A percentile compares a stretch with the other conserved stretches of the same genome.
Evolutionary conservation across 2,888 invertebrate species (phyloP).

Genomic region (Heliconius ismenius): DNA sequence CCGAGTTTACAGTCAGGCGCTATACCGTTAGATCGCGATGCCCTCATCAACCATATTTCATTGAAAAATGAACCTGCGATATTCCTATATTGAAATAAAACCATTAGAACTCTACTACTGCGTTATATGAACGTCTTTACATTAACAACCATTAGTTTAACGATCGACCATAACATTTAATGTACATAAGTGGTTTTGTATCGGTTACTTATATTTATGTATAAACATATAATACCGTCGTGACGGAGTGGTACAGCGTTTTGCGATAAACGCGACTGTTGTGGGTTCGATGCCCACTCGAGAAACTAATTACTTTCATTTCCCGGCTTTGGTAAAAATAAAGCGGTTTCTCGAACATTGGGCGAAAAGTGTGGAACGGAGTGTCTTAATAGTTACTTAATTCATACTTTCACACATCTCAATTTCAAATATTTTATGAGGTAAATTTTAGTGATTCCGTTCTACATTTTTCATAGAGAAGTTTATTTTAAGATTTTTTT

Average conservation of each 20-base stretch:
- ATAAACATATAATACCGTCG: neutral
- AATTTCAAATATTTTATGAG: too few species aligned
- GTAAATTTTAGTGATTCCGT: neutral
- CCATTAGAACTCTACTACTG: too few species aligned
- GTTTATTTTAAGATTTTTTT: too few species aligned
- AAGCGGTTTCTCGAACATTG: too few species aligned
- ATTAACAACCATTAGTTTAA: constrained; percentile 20
- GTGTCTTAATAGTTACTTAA: too few species aligned
- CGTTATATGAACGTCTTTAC: neutral
- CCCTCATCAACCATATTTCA: too few species aligned
- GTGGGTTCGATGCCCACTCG: neutral
- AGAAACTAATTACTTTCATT: too few species aligned
- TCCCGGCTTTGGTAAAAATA: too few species aligned
- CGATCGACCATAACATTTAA: constrained; percentile 20
- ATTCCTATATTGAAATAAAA: neutral
- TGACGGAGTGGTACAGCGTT: neutral
- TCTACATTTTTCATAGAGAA: neutral
- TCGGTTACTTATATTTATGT: constrained; percentile 6
- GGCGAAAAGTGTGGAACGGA: too few species aligned
- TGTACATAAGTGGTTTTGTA: constrained; percentile 11
- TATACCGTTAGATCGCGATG: too few species aligned
- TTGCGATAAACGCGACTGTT: neutral
- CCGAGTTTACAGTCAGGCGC: too few species aligned
- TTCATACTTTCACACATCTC: too few species aligned
- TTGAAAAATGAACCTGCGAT: neutral